Evolutionary conservation across 2,888 invertebrate species (phyloP), one percentile per base, ranked within the genome.

Genomic region (Seira sanloemensis): DNA sequence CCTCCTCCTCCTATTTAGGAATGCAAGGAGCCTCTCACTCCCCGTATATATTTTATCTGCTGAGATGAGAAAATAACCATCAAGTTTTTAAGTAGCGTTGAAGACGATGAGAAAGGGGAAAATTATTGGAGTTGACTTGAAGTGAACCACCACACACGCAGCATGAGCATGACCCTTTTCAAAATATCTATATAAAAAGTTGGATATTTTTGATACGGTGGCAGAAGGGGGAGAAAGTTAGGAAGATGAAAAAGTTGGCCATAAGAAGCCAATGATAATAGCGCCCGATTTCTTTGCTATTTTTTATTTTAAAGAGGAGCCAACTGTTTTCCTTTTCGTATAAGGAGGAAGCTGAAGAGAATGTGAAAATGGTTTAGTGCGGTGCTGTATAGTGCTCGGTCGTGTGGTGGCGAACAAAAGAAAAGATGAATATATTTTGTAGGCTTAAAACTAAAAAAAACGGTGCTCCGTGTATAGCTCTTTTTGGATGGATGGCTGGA

Each of bases 1-100:
- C 7, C 19, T 21, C 21, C 5, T 62, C 5, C 19, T 25, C 68
- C 23, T 54, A 21, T 62, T 84, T 84, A 79, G 79, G 76, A 79
- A 79, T 84, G 79, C 79, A 84, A 84, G 84, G n/a, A n/a, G 79
- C 79, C 71, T 62, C 76, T 84, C 84, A 79, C 84, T n/a, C n/a
- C n/a, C 79, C 84, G 78, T 62, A 62, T 62, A n/a, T 37, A 21
- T 84, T 84, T 84, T 84, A 84, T 84, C 84, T 84, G 75, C 68
- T 16, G n/a, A 62, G 62, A 62, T 71, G 19, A 21, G 71, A 78
- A 72, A 84, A 84, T 72, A 84, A 84, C 79, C 79, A 84, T 84
- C 84, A 84, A 84, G 75, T 83, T 83, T 83, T 78, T 72, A 82
- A 82, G 80, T 80, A 80, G 54, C 58, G 66, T 24, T 50, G 58